A percentile compares a stretch with the other conserved stretches of the same genome.
Conservation (phyloP, 2,797 vertebrate genomes). For the Coregonus ussuriensis region DNA sequence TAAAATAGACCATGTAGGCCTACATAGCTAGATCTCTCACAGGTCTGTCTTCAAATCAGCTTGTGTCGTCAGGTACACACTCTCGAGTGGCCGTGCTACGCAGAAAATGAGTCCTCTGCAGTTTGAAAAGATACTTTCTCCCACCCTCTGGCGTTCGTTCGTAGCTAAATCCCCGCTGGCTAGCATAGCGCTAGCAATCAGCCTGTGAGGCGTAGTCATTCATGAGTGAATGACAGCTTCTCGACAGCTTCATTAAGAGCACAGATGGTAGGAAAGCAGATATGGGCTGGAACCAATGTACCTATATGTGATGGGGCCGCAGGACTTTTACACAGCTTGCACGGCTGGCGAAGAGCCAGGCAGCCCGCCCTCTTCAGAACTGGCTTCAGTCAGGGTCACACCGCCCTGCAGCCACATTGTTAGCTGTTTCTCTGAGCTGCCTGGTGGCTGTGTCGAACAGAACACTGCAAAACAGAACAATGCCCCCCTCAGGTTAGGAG, state of each 20-base stretch:
- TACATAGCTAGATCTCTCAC: not conserved
- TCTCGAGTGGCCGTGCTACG: not conserved
- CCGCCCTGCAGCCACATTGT: conserved; percentile 45
- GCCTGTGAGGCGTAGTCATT: conserved; percentile 55
- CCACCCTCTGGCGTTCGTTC: not conserved
- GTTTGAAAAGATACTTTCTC: conserved; percentile 35
- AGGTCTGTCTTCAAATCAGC: conserved; percentile 8
- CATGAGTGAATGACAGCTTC: conserved; percentile 70
- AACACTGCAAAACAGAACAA: conserved; percentile 19
- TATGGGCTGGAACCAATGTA: conserved; percentile 66
- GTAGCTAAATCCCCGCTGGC: conserved; percentile 42
- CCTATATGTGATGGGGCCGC: conserved; percentile 59
- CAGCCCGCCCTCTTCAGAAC: conserved; percentile 49
- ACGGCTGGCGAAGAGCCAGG: conserved; percentile 61
- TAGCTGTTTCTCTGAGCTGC: conserved; percentile 9
- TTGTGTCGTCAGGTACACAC: conserved; percentile 34
- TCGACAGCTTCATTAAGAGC: conserved; percentile 73
- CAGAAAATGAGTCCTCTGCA: conserved; percentile 35
- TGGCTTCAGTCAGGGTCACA: conserved; percentile 41
- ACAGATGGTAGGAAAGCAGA: conserved; percentile 67
- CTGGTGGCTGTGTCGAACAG: not conserved
- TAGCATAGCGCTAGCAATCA: conserved; percentile 36
- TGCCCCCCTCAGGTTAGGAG: conserved; percentile 7
- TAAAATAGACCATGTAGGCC: not conserved
- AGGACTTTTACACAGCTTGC: conserved; percentile 71